Conservation (phyloP, 2,797 vertebrate genomes). For the Gouania willdenowi region DNA sequence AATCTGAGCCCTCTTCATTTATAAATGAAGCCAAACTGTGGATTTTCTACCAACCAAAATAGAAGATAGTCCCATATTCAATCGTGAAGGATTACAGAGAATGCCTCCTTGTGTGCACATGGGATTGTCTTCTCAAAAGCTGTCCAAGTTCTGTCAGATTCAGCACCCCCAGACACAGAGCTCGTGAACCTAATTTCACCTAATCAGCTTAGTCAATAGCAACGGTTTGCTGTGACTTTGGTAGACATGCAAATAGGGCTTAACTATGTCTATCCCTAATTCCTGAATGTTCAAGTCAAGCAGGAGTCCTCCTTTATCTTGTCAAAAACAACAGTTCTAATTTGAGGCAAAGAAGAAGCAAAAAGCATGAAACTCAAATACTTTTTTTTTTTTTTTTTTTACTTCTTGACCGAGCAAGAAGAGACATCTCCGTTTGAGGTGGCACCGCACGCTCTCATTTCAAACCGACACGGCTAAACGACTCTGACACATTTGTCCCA, state of each 20-base stretch:
- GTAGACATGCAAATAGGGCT: conserved; percentile 76
- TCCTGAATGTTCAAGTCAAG: conserved; percentile 73
- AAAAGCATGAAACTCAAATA: conserved; percentile 46
- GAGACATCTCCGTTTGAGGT: conserved; percentile 77
- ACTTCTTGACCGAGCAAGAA: conserved; percentile 56
- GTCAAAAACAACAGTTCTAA: conserved; percentile 76
- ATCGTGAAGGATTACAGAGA: conserved; percentile 63
- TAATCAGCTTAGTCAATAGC: conserved; percentile 82
- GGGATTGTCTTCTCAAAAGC: conserved; percentile 70
- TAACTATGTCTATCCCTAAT: conserved; percentile 77
- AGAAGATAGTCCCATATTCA: conserved; percentile 51
- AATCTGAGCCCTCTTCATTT: conserved; percentile 36
- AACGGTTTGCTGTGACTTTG: conserved; percentile 75
- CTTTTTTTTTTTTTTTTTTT: conserved; percentile 40
- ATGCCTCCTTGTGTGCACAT: conserved; percentile 66
- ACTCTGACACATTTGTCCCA: conserved; percentile 79
- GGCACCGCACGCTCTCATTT: conserved; percentile 80
- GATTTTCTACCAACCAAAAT: conserved; percentile 29
- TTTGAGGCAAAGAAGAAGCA: conserved; percentile 33
- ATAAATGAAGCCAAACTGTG: conserved; percentile 35
- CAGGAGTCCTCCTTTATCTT: conserved; percentile 72
- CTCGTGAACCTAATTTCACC: conserved; percentile 76
- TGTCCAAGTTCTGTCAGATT: conserved; percentile 74
- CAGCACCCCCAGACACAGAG: conserved; percentile 72
- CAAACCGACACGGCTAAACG: conserved; percentile 79